A percentile compares a stretch with the other conserved stretches of the same genome.
These are phyloP conservation scores for Sterrhoptilus dennistouni DNA, from an alignment of 2,113 vertebrate genomes.

Conservation along the genomic window DNA sequence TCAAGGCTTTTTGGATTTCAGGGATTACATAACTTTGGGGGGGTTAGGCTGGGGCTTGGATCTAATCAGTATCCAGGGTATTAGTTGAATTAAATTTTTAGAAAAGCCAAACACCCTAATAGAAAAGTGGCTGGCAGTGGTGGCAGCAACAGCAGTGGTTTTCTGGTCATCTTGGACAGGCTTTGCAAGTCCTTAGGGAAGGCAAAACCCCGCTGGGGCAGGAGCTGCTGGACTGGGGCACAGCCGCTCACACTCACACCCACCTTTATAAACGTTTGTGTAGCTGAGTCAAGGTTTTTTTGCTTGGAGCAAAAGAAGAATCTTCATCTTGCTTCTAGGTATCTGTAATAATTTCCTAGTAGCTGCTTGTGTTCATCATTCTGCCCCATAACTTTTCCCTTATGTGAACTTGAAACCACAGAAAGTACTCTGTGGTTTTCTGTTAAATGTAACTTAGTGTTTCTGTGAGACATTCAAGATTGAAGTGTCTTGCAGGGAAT, in stretches of 20 bases:
- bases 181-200: neutral
- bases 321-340: neutral
- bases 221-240: neutral
- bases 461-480: neutral
- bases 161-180: neutral
- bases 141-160: too few relatives aligned
- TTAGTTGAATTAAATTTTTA: slow-evolving; percentile 14
- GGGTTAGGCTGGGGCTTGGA: slow-evolving; percentile 18
- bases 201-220: neutral
- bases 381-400: neutral
- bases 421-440: neutral
- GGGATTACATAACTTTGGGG: slow-evolving; percentile 31
- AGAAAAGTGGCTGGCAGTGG: neutral
- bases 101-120: neutral
- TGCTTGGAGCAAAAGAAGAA: neutral
- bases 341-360: neutral
- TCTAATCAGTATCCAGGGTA: slow-evolving; percentile 20
- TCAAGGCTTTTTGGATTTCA: slow-evolving; percentile 44
- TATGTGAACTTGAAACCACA: neutral
- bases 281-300: neutral
- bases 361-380: neutral
- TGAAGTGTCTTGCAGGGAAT: neutral
- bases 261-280: neutral
- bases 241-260: neutral
- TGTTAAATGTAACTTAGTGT: neutral